These are phyloP conservation scores for Drosophila atripex DNA, from an alignment of 2,888 invertebrate genomes.

Conservation along the genomic window DNA sequence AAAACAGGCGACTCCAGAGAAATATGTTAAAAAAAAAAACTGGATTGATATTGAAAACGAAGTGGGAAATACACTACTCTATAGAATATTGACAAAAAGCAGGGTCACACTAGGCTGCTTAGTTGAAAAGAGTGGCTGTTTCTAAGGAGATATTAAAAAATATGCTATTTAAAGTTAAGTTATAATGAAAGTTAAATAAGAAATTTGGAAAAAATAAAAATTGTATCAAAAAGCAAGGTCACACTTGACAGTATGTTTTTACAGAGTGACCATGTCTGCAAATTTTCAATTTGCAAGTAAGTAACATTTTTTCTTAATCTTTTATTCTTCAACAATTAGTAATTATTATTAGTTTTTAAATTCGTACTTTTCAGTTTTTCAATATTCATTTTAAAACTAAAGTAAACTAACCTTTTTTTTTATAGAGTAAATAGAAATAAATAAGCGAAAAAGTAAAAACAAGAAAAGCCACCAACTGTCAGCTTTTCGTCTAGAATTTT, in stretches of 20 bases:
- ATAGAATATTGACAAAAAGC: background rate
- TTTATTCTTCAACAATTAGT: too few species aligned
- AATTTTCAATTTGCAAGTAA: too few species aligned
- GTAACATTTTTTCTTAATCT: too few species aligned
- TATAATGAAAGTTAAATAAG: too few species aligned
- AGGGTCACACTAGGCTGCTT: background rate
- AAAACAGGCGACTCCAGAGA: constrained; percentile 1
- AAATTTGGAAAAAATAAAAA: background rate
- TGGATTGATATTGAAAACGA: background rate
- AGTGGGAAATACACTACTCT: background rate
- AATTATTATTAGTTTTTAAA: too few species aligned
- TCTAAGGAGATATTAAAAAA: background rate
- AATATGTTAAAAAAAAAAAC: constrained; percentile 1
- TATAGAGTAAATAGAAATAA: too few species aligned
- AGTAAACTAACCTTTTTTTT: background rate
- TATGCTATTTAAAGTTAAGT: too few species aligned
- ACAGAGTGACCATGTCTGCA: background rate
- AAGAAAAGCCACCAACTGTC: constrained; percentile 17
- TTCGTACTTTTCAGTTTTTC: too few species aligned
- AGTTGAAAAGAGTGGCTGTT: background rate
- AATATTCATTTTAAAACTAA: background rate
- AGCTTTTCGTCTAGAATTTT: constrained; percentile 41
- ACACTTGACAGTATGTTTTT: background rate
- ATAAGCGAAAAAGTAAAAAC: background rate
- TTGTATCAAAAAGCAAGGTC: background rate